Evolutionary conservation across 2,113 vertebrate species (phyloP).

Genomic region (Phylloscopus trochilus): DNA sequence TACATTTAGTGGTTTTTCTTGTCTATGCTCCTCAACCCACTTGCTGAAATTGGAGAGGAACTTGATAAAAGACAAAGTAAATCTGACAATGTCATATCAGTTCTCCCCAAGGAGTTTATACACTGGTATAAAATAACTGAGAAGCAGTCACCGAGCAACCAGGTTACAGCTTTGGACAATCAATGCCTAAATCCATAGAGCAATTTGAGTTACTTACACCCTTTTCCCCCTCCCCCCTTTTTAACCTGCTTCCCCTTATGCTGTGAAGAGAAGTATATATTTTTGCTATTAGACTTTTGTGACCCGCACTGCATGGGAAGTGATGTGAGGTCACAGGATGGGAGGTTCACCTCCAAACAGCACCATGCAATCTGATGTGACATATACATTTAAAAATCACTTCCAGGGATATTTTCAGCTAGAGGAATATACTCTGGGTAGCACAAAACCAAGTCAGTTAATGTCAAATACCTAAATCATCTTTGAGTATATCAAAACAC

Average conservation of each 20-base stretch:
- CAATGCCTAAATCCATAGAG: conserved; percentile 2
- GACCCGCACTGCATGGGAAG: not conserved
- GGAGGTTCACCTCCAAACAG: not conserved
- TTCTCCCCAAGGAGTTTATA: conserved; percentile 2
- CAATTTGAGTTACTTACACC: conserved; percentile 17
- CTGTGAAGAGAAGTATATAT: conserved; percentile 14
- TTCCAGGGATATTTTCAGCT: not conserved
- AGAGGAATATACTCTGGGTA: not conserved
- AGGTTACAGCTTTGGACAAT: conserved; percentile 28
- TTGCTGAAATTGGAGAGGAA: not conserved
- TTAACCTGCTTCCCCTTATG: conserved; percentile 14
- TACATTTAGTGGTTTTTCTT: not conserved
- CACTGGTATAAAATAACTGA: conserved; percentile 42
- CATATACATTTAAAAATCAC: not conserved
- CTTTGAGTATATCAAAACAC: not conserved
- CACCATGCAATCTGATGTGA: conserved; percentile 18
- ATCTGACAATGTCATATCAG: not conserved
- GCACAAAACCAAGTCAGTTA: not conserved
- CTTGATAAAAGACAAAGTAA: not conserved
- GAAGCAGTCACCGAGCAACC: conserved; percentile 21
- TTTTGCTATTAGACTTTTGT: conserved; percentile 19
- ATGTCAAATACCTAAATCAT: not conserved
- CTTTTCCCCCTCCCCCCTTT: not conserved
- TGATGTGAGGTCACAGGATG: conserved; percentile 18
- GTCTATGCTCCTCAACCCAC: not conserved